Percentiles rank a stretch among this genome's conserved stretches.
Evolutionary conservation across 2,888 invertebrate genomes (phyloP).

Genomic region (Ormyrus rosae): DNA sequence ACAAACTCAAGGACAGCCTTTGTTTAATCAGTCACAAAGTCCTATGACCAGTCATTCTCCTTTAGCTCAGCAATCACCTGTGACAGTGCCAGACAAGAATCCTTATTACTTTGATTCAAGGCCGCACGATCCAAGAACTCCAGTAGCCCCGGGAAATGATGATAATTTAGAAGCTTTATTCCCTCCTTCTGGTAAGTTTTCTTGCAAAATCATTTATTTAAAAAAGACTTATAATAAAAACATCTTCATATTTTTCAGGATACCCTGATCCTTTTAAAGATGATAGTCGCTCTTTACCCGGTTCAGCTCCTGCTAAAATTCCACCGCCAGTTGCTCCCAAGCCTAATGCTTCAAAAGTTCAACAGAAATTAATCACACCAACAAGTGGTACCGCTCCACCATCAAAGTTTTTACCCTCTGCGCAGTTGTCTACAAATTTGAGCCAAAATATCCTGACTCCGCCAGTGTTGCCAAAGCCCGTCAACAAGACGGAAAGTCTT

Average conservation of each 20-base stretch:
- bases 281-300: conserved; percentile 71
- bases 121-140: conserved; percentile 61
- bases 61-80: conserved; percentile 71
- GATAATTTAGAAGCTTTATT: conserved; percentile 80
- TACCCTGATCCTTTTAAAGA: conserved; percentile 86
- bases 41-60: conserved; percentile 70
- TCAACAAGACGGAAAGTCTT: conserved; percentile 71
- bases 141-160: conserved; percentile 63
- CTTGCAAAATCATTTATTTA: neutral
- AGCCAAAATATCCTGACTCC: conserved; percentile 48
- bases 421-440: conserved; percentile 33
- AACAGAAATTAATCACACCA: conserved; percentile 68
- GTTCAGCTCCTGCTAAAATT: conserved; percentile 68
- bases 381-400: conserved; percentile 64
- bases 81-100: conserved; percentile 70
- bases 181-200: conserved; percentile 78
- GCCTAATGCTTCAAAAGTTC: conserved; percentile 65
- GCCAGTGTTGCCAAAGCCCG: conserved; percentile 69
- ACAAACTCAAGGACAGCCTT: conserved; percentile 63
- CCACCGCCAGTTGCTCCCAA: conserved; percentile 72
- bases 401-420: conserved; percentile 69
- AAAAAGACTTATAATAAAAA: neutral
- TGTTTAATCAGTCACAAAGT: conserved; percentile 69
- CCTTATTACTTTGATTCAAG: conserved; percentile 69
- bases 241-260: conserved; percentile 66